Conservation (phyloP, 1,140 invertebrate species). For the Atta texana region DNA sequence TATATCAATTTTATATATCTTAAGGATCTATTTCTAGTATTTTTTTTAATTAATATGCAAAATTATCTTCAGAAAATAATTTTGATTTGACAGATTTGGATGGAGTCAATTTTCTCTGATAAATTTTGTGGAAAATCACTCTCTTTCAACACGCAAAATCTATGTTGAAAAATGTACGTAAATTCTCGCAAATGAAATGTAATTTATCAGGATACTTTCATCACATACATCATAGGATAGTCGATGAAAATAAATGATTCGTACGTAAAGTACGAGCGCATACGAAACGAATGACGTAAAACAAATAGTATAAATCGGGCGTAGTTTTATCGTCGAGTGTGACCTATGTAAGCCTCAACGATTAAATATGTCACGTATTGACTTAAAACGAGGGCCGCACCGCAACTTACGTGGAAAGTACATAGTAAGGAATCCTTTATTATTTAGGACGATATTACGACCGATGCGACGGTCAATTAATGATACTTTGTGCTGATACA, state of each 20-base stretch:
- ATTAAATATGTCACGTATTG: conserved; percentile 65
- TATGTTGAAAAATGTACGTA: background rate
- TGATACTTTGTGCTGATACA: background rate
- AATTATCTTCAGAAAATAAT: background rate
- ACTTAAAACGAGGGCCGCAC: conserved; percentile 38
- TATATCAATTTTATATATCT: background rate
- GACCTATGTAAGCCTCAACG: conserved; percentile 56
- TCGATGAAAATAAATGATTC: conserved; percentile 57
- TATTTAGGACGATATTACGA: conserved; percentile 37
- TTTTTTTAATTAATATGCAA: background rate
- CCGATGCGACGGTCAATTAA: background rate
- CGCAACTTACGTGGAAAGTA: conserved; percentile 12
- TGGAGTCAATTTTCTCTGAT: background rate
- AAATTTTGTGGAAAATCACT: background rate
- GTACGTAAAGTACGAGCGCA: conserved; percentile 3
- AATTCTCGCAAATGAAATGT: background rate
- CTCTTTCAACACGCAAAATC: background rate
- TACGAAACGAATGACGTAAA: conserved; percentile 56
- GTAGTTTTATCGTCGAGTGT: conserved; percentile 11
- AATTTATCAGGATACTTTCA: background rate
- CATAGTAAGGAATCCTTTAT: conserved; percentile 40
- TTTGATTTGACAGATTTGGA: background rate
- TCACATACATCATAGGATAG: background rate
- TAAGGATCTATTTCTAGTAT: background rate
- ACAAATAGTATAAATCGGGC: conserved; percentile 52